phyloP scores from a whole-genome alignment of 2,888 invertebrate species.

The Drosophila longiperda region DNA sequence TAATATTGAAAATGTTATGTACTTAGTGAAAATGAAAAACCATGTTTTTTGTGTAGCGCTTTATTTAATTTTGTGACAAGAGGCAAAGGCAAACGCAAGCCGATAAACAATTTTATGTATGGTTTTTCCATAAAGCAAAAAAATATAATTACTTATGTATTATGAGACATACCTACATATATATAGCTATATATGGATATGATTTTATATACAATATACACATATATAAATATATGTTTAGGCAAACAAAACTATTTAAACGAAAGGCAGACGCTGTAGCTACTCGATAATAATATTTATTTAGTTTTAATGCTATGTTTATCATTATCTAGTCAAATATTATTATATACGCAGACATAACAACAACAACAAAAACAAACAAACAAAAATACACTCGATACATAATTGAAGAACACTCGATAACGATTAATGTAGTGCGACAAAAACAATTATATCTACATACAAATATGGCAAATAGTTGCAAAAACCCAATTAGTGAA shows the following conservation, averaged over 20 bases:
- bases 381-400: constrained; percentile 35
- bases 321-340: constrained; percentile 66
- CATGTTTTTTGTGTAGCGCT: constrained; percentile 50
- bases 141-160: constrained; percentile 21
- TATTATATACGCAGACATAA: constrained; percentile 75
- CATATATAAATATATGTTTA: constrained; percentile 58
- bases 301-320: constrained; percentile 70
- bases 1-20: constrained; percentile 30
- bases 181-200: constrained; percentile 55
- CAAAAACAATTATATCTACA: constrained; percentile 43
- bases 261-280: constrained; percentile 72
- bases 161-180: constrained; percentile 48
- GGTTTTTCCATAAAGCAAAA: constrained; percentile 35
- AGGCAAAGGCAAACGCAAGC: constrained; percentile 51
- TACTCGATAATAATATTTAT: constrained; percentile 65
- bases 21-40: constrained; percentile 15
- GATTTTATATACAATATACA: constrained; percentile 67
- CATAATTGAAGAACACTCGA: constrained; percentile 25
- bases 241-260: constrained; percentile 58
- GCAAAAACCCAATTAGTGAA: constrained; percentile 48
- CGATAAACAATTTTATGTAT: constrained; percentile 54
- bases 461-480: constrained; percentile 48
- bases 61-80: constrained; percentile 38
- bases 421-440: constrained; percentile 53
- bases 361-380: constrained; percentile 43